A percentile compares a stretch with the other conserved stretches of the same genome.
Conservation (phyloP, 1,140 invertebrate species). For the Globodera ellingtonae region DNA sequence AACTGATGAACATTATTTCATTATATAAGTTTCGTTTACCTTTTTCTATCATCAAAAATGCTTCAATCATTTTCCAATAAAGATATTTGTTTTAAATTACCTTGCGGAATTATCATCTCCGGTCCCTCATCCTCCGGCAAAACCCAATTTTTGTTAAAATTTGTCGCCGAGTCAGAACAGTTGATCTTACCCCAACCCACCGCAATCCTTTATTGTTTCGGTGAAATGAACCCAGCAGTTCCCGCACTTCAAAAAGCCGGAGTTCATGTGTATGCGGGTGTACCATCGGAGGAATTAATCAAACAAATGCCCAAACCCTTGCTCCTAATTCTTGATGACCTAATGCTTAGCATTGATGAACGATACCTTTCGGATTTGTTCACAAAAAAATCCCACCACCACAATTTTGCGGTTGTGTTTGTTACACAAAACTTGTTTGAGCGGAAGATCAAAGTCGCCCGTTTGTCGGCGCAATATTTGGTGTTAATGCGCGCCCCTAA, state of each 20-base stretch:
- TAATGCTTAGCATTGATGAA: conserved; percentile 17
- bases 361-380: conserved; percentile 20
- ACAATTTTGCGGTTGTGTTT: conserved; percentile 11
- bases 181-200: not conserved
- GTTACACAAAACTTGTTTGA: conserved; percentile 27
- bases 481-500: conserved; percentile 19
- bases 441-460: conserved; percentile 18
- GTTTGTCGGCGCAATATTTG: conserved; percentile 15
- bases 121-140: conserved; percentile 18
- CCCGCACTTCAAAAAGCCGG: conserved; percentile 14
- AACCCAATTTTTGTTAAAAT: conserved; percentile 8
- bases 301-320: not conserved
- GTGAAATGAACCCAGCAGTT: conserved; percentile 7
- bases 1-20: not conserved
- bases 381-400: conserved; percentile 28
- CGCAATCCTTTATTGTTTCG: conserved; percentile 13
- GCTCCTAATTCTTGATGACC: conserved; percentile 12
- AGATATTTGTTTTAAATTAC: conserved; percentile 20
- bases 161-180: not conserved
- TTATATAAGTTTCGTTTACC: not conserved
- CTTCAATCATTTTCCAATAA: not conserved
- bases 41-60: not conserved
- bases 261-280: conserved; percentile 7
- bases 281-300: conserved; percentile 16
- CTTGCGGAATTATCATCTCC: conserved; percentile 16